Percentiles rank a stretch among this genome's conserved stretches.
Conservation (phyloP, 2,797 vertebrate species). For the Neomorphus geoffroyi region DNA sequence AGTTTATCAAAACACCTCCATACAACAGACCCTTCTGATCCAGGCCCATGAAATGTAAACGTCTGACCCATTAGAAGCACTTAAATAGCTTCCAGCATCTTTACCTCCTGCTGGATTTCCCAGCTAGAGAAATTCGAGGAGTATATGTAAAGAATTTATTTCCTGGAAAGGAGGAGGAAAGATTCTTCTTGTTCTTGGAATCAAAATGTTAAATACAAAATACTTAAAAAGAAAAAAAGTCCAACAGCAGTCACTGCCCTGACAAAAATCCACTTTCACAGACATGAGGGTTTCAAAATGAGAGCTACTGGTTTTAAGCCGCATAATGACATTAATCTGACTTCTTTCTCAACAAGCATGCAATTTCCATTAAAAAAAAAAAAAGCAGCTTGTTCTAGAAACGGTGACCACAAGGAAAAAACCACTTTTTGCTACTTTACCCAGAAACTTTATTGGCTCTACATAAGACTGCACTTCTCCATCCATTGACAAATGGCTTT, state of each 20-base stretch:
- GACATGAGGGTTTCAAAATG: background rate
- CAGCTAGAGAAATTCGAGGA: background rate
- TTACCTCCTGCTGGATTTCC: slow-evolving; percentile 29
- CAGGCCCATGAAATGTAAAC: background rate
- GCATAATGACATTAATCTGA: background rate
- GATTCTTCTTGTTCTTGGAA: background rate
- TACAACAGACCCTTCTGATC: background rate
- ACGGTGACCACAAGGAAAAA: background rate
- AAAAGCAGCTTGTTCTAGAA: background rate
- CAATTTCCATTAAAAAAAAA: background rate
- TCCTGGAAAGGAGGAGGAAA: background rate
- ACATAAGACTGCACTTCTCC: background rate
- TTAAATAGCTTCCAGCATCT: slow-evolving; percentile 19
- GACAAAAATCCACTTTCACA: background rate
- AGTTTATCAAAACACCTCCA: background rate
- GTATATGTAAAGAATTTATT: background rate
- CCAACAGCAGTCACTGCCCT: background rate
- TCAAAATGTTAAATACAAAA: background rate
- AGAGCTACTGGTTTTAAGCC: background rate
- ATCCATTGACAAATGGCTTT: background rate
- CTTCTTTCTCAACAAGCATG: background rate
- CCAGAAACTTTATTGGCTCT: background rate
- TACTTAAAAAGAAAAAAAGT: background rate
- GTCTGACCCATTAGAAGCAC: background rate
- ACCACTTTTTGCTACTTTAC: background rate